Conservation (phyloP, 2,113 vertebrate genomes). For the Tinamus guttatus region DNA sequence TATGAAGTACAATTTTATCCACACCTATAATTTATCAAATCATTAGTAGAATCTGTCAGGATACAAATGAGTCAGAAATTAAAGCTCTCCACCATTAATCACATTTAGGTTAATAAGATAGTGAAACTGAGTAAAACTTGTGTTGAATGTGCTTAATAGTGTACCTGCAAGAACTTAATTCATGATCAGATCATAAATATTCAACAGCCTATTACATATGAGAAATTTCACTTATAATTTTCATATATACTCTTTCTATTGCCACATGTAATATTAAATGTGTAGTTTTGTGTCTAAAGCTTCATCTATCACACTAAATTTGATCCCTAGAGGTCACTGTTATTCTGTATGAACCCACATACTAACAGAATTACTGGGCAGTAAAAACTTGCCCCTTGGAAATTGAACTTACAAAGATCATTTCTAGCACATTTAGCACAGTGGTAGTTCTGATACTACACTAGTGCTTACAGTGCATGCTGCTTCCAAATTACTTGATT, state of each 20-base stretch:
- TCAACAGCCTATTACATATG: not conserved
- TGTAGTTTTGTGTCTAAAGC: not conserved
- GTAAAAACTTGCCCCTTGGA: not conserved
- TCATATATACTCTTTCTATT: not conserved
- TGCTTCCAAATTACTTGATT: constrained; percentile 36
- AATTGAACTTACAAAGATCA: not conserved
- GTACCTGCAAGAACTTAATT: constrained; percentile 15
- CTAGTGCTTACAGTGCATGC: not conserved
- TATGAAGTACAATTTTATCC: not conserved
- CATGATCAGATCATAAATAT: not conserved
- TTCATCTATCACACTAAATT: not conserved
- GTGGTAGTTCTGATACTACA: constrained; percentile 3
- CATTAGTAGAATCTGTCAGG: not conserved
- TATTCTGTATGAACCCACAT: constrained; percentile 17
- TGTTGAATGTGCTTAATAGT: not conserved
- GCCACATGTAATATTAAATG: not conserved
- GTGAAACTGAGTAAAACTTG: not conserved
- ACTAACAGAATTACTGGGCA: constrained; percentile 6
- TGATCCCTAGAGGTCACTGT: constrained; percentile 46
- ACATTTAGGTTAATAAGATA: not conserved
- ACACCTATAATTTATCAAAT: not conserved
- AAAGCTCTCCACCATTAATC: not conserved
- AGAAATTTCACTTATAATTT: not conserved
- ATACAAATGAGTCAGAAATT: not conserved
- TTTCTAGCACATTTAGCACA: constrained; percentile 39